Evolutionary conservation across 37 sponge, comb jelly and placozoan genomes (phyloP).

Genomic region (Aplysina aerophoba): DNA sequence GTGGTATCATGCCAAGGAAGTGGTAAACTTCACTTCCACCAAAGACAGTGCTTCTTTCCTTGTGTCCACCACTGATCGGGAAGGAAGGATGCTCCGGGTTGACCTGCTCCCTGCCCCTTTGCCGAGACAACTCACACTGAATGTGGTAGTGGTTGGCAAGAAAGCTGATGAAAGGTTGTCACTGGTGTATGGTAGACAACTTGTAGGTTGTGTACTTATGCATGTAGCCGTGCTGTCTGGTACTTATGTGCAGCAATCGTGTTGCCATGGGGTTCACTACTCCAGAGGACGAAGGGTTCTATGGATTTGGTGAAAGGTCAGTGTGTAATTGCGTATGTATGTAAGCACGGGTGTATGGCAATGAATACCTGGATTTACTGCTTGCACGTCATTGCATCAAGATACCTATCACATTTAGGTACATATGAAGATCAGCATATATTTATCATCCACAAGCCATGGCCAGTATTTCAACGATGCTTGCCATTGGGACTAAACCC

Average conservation of each 20-base stretch:
- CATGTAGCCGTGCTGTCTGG: too few relatives aligned
- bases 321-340: too few relatives aligned
- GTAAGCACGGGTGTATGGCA: too few relatives aligned
- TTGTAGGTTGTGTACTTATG: too few relatives aligned
- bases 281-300: conserved; percentile 57
- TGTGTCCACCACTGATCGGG: conserved; percentile 36
- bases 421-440: too few relatives aligned
- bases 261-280: conserved; percentile 50
- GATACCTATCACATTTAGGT: too few relatives aligned
- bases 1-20: conserved; percentile 51
- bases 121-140: conserved; percentile 38
- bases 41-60: conserved; percentile 3
- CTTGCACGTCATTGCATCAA: too few relatives aligned
- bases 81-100: conserved; percentile 29
- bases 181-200: too few relatives aligned
- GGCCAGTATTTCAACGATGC: too few relatives aligned
- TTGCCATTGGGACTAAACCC: too few relatives aligned
- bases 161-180: conserved; percentile 31
- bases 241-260: conserved; percentile 40
- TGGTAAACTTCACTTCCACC: conserved; percentile 23
- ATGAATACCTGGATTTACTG: too few relatives aligned
- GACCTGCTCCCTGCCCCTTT: neutral
- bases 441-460: too few relatives aligned
- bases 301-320: conserved; percentile 66
- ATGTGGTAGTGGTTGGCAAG: conserved; percentile 35